A percentile compares a stretch with the other conserved stretches of the same genome.
Evolutionary conservation across 2,113 vertebrate genomes (phyloP).

Genomic region (Eonycteris spelaea): DNA sequence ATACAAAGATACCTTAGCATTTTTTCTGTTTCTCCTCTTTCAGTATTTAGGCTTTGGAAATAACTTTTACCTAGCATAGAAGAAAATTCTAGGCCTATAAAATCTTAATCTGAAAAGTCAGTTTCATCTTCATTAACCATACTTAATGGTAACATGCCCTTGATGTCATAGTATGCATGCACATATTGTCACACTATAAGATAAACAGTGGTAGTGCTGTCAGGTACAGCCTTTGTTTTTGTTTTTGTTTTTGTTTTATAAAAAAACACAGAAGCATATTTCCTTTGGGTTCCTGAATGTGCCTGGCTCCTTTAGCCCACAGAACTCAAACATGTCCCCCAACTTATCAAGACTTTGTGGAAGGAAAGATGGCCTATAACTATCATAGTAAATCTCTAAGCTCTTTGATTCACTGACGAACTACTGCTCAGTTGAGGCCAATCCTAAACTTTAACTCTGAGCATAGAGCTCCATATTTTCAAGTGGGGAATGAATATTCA

Average conservation of each 20-base stretch:
- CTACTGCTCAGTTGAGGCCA: not conserved
- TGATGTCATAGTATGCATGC: not conserved
- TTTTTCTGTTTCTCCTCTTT: slow-evolving; percentile 26
- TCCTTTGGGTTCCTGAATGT: not conserved
- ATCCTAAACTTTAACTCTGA: not conserved
- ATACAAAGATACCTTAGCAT: not conserved
- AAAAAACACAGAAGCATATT: not conserved
- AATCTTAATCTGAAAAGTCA: slow-evolving; percentile 13
- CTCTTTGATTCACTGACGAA: slow-evolving; percentile 13
- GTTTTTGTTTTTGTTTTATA: not conserved
- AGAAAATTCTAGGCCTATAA: slow-evolving; percentile 2
- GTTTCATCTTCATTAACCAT: slow-evolving; percentile 6
- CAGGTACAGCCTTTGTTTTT: not conserved
- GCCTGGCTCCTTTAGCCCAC: not conserved
- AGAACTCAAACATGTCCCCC: not conserved
- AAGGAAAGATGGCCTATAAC: not conserved
- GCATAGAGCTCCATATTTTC: slow-evolving; percentile 31
- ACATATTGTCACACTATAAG: not conserved
- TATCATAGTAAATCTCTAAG: not conserved
- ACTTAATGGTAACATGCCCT: not conserved
- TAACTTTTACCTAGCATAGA: not conserved
- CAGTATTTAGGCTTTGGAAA: slow-evolving; percentile 16
- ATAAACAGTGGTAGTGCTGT: not conserved
- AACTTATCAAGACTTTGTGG: not conserved
- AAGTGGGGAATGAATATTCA: slow-evolving; percentile 19